Base-by-base conservation (phyloP, 2,797 vertebrate genomes). In the Oryzias dopingdopingensis region DNA sequence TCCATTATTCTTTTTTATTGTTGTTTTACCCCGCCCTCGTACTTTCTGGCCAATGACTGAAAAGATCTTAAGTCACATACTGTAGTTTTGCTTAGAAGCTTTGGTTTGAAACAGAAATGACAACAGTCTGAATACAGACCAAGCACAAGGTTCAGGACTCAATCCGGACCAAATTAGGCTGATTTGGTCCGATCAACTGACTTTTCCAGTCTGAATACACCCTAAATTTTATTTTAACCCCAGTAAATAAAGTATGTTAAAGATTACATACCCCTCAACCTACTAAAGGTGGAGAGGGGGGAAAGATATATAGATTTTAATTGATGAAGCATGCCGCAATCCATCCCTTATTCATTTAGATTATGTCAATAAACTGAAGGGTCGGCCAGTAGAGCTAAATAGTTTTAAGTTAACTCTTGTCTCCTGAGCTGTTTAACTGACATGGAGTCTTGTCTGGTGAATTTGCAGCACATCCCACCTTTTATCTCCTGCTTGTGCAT, bases 301-400 rank as follows among this genome's bases (percentile, higher is more conserved):
- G 64, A 60, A 76, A 65, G 43, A 61, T 65, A 77, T 58, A 65
- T 76, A 76, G 76, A 74, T 62, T 65, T 74, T 50, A 62, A 42
- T 47, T 46, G 24, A 69, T 37, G 45, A 22, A 1, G n/a, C 41
- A 56, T 52, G 67, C 56, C 59, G 32, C 56, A 57, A 67, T 52
- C 49, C 41, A 46, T 51, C 60, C 65, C 26, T 56, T 70, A 49
- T 42, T 70, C 53, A 54, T 60, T 48, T 67, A 45, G 69, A 58
- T 49, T 60, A 52, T 54, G 52, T 56, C 49, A 45, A 17, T 32
- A 47, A 20, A 44, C 56, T 54, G 54, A 62, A 65, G 48, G 53
- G 56, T 66, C 45, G 52, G 63, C 52, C 75, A 59, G 62, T 74
- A 57, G 75, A 81, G 74, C 74, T 15, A 72, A 77, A 62, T 49